A percentile compares a stretch with the other conserved stretches of the same genome.
These are phyloP conservation scores for Agrochola circellaris DNA, from an alignment of 2,888 invertebrate genomes.

Conservation along the genomic window DNA sequence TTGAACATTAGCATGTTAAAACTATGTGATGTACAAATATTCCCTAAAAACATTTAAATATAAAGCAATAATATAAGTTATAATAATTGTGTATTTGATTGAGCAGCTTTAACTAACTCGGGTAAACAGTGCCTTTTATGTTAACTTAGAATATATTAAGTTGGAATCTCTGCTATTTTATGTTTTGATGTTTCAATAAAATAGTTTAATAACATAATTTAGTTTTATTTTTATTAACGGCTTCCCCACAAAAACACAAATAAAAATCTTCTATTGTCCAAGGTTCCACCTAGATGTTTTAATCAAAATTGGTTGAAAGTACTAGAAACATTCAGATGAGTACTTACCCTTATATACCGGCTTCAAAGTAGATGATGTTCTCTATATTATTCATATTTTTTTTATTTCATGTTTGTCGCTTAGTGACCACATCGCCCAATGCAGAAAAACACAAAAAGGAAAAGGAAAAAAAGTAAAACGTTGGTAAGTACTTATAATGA, in stretches of 20 bases:
- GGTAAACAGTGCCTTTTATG: slow-evolving; percentile 57
- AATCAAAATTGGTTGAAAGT: not conserved
- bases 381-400: not conserved
- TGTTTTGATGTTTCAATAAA: slow-evolving; percentile 62
- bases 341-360: too few species aligned
- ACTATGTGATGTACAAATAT: slow-evolving; percentile 32
- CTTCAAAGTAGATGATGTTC: not conserved
- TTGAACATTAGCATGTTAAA: not conserved
- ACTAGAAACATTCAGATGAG: not conserved
- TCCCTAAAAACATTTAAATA: not conserved
- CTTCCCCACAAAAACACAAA: not conserved
- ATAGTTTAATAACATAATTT: slow-evolving; percentile 10
- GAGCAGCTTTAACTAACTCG: slow-evolving; percentile 63
- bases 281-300: not conserved
- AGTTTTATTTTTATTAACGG: slow-evolving; percentile 5
- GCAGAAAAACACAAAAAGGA: too few species aligned
- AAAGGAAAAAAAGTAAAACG: too few species aligned
- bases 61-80: slow-evolving; percentile 25
- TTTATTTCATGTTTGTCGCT: too few species aligned
- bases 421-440: too few species aligned
- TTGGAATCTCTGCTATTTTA: slow-evolving; percentile 41
- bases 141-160: slow-evolving; percentile 42
- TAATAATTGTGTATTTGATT: slow-evolving; percentile 58
- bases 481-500: not conserved
- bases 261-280: not conserved